A percentile compares a stretch with the other conserved stretches of the same genome.
These are phyloP conservation scores for Echiichthys vipera DNA, from an alignment of 2,797 vertebrate species.

Conservation along the genomic window DNA sequence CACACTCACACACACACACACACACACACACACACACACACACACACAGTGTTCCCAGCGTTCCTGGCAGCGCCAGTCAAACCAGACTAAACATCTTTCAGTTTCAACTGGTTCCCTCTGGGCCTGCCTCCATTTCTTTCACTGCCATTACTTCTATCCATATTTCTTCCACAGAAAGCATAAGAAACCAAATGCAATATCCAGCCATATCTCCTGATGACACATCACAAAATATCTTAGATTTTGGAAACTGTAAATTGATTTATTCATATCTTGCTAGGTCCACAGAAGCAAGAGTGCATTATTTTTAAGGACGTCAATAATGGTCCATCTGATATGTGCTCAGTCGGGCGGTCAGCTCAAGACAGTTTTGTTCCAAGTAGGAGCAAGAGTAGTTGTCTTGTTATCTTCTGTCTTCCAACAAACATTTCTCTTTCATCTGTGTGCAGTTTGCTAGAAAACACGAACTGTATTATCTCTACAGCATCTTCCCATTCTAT, in stretches of 20 bases:
- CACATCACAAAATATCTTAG: not conserved
- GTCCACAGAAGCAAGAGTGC: not conserved
- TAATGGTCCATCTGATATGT: not conserved
- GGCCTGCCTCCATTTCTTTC: slow-evolving; percentile 17
- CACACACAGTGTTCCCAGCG: slow-evolving; percentile 57
- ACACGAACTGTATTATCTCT: slow-evolving; percentile 18
- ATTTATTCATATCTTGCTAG: too few species aligned
- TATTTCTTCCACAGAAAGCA: slow-evolving; percentile 26
- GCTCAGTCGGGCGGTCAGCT: not conserved
- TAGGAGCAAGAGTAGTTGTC: not conserved
- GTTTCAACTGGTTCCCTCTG: slow-evolving; percentile 35
- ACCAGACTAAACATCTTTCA: slow-evolving; percentile 45
- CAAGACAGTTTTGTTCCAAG: not conserved
- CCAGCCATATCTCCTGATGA: slow-evolving; percentile 9
- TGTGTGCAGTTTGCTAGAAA: slow-evolving; percentile 25
- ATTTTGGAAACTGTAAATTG: slow-evolving; percentile 10
- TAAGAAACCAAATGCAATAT: slow-evolving; percentile 6
- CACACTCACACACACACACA: slow-evolving; percentile 30
- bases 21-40: slow-evolving; percentile 43
- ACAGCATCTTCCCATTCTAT: slow-evolving; percentile 18
- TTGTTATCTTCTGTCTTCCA: slow-evolving; percentile 14
- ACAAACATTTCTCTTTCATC: slow-evolving; percentile 2
- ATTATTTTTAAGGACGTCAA: slow-evolving; percentile 10
- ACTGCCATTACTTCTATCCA: slow-evolving; percentile 19
- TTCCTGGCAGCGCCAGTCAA: slow-evolving; percentile 76